Evolutionary conservation across 1,140 invertebrate species (phyloP), one percentile per base, ranked within the genome.

Genomic region (Bombus turneri): DNA sequence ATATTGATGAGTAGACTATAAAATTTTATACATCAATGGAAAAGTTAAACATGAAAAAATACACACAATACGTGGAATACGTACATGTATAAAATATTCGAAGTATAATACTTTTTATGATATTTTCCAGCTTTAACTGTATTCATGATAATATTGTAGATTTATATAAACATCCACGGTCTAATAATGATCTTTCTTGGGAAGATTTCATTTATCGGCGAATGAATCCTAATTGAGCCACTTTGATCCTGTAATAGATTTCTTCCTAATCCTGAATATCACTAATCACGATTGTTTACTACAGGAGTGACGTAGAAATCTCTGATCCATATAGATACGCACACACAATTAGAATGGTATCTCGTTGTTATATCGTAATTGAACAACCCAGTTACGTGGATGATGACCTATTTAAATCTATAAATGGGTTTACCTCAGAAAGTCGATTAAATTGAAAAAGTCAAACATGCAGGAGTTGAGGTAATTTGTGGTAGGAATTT

Each of bases 281-380:
- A 15, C 59, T 68, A 77, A 83, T 57, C 18, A 28, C 37, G 18
- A 39, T 28, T 69, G 28, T 81, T 22, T 76, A 57, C 34, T 47
- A 25, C 34, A 31, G 37, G 3, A 62, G 15, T 59, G 37, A 73
- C 71, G 39, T 39, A 59, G 80, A 69, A 68, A 77, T 77, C 73
- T 43, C 34, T 22, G 43, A 39, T 34, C 71, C n/a, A 57, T 41
- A 15, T 73, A 43, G 37, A 39, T 39, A 41, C 5, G 37, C 8
- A 81, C 69, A 25, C 41, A 41, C n/a, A 43, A 22, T 64, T 82
- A 28, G 28, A 64, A 57, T 28, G 37, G 13, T 37, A 76, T 25
- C 34, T 47, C 41, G 9, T 6, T n/a, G 8, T 39, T n/a, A 68
- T n/a, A 31, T 41, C 34, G 22, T 69, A 53, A 22, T 28, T 31